Conservation (phyloP, 1,140 invertebrate species). For the Caenorhabditis remanei region DNA sequence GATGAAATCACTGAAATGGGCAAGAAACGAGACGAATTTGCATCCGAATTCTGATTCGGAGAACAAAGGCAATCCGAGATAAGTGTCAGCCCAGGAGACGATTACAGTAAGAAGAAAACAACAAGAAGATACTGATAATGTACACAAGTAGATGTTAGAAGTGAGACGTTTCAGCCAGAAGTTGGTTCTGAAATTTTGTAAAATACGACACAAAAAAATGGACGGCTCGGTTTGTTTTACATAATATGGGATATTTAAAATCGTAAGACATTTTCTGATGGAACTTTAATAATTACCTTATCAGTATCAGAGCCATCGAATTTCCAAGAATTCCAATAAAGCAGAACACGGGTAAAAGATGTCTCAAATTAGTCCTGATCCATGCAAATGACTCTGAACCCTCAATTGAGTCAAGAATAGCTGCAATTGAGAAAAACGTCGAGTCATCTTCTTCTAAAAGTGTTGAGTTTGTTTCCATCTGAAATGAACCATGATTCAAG, state of each 20-base stretch:
- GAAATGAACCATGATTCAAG: background rate
- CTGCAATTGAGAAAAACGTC: conserved; percentile 18
- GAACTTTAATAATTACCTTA: background rate
- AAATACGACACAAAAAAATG: background rate
- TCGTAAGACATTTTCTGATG: too few relatives aligned
- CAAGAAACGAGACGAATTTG: conserved; percentile 76
- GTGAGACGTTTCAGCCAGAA: conserved; percentile 76
- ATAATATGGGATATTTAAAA: background rate
- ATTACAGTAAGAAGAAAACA: conserved; percentile 75
- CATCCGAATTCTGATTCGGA: conserved; percentile 73
- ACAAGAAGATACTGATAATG: conserved; percentile 75
- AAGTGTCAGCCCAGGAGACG: conserved; percentile 69
- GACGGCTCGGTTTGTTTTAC: background rate
- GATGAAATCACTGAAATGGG: conserved; percentile 76
- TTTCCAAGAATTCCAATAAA: conserved; percentile 60
- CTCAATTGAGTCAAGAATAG: conserved; percentile 18
- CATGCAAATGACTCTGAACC: conserved; percentile 41
- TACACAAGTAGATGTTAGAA: conserved; percentile 77
- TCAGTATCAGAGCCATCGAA: conserved; percentile 59
- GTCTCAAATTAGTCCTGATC: conserved; percentile 42
- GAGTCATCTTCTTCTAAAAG: conserved; percentile 8
- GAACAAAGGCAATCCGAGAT: conserved; percentile 68
- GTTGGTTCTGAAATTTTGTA: conserved; percentile 71
- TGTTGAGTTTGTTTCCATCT: conserved; percentile 19
- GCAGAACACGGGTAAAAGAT: conserved; percentile 57